Evolutionary conservation across 2,888 invertebrate genomes (phyloP), one percentile per base, ranked within the genome.

Genomic region (Tachina grossa): DNA sequence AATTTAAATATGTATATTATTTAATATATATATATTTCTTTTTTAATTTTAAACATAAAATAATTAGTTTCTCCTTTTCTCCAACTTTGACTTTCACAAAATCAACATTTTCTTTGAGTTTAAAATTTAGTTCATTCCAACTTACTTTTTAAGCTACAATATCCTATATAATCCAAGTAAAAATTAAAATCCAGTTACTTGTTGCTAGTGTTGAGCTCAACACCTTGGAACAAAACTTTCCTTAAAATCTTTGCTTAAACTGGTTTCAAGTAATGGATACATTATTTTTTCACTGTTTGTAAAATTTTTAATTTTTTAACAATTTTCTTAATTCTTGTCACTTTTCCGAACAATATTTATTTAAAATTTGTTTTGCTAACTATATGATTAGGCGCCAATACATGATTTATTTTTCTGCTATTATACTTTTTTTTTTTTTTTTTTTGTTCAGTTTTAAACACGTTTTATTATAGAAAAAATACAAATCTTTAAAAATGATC

Each of bases 31-130:
- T 3, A 31, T 31, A 6, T 31, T 31, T 31, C n/a, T 31, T 5
- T 31, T 31, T 31, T 6, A 31, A 31, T 31, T 31, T 6, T 31
- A 31, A 31, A 5, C 31, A 31, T 31, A 31, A 5, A 5, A 31
- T 31, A 31, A 31, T 31, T 31, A 31, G 6, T 31, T 31, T 6
- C 31, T 31, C 31, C 31, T 31, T 31, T 31, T 31, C 6, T 6
- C 5, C 5, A 0, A 5, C 6, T 31, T 31, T 31, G 6, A 31
- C 31, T 49, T 49, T 49, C 3, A 72, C 65, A 84, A 84, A 72
- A 80, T 84, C 84, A 84, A 63, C 63, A 81, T 68, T 77, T 81
- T 77, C 49, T 13, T 16, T n/a, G 57, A 19, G 49, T 63, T 63
- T 75, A 39, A 22, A 5, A 19, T 53, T 47, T 16, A 16, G 16